Base-by-base conservation (phyloP, 2,888 invertebrate species). In the Caenorhabditis imperialis region DNA sequence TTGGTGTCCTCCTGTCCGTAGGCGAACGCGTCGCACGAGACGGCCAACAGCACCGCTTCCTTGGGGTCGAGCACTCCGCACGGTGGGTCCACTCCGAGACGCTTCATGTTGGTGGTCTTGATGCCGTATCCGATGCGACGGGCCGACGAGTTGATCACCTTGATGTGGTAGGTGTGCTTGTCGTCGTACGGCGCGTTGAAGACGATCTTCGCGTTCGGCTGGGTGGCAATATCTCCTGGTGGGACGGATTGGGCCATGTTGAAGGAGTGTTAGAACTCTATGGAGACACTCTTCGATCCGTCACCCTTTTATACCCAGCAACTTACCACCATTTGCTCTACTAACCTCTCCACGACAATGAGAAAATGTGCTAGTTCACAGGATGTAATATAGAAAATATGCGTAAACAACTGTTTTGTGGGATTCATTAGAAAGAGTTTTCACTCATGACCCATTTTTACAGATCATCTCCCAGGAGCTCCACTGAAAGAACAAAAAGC, bases 21-120 rank as follows among this genome's bases (percentile, higher is more conserved):
- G 62, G 80, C 80, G 81, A 85, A 85, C 20, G 85, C 71, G 54
- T 84, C 85, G 76, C 85, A 84, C 18, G 82, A 82, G 72, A 85
- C 82, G 61, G 84, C 84, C 70, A 85, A 72, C 38, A 83, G 73
- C 38, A 77, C 77, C 50, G 72, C 62, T 62, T 85, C 82, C 81
- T 83, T 82, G 57, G 85, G 82, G 77, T 85, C 85, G 72, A 82
- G 81, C 16, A 85, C 85, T 60, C 85, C 85, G 50, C 80, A 78
- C 50, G 80, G 80, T 47, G 84, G 84, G 62, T 85, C 85, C 33
- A 81, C 79, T 44, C 77, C 79, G 53, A 85, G 79, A 55, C 85
- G 76, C 74, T 78, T 78, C 81, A 83, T 78, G 76, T 84, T 84
- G 76, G 81, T 84, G 37, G 84, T 84, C 81, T 84, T 85, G 80